Base-by-base conservation (phyloP, 2,113 vertebrate genomes). In the Mugil cephalus region DNA sequence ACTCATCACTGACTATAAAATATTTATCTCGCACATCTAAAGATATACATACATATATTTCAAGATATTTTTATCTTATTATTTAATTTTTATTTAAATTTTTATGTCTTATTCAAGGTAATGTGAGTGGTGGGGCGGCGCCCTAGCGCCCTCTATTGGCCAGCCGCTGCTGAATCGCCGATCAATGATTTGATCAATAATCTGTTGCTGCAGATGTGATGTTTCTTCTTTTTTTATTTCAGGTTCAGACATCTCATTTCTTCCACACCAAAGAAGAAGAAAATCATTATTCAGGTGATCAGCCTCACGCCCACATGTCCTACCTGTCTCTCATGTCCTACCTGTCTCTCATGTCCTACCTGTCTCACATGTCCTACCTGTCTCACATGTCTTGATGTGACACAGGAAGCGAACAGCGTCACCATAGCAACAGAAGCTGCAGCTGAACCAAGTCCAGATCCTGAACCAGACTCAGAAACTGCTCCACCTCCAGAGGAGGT, bases 191-290 rank as follows among this genome's bases (percentile, higher is more conserved):
- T n/a, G n/a, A n/a, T n/a, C n/a, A n/a, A n/a, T n/a, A n/a, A n/a
- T n/a, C n/a, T n/a, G n/a, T n/a, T n/a, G n/a, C n/a, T n/a, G n/a
- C n/a, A n/a, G n/a, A n/a, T n/a, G n/a, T 51, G 7, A n/a, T 21
- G 1, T 10, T 5, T 34, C n/a, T 34, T 38, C 17, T 45, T 48
- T 18, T 51, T 13, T 10, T 78, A 40, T 75, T 63, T 11, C 70
- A 94, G 93, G 58, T 90, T 94, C 24, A 88, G 91, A 3, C 91
- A 85, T 35, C 88, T 94, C 1, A 87, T 94, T 45, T 90, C 92
- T 1, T 80, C 89, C 4, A 53, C 76, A 43, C 63, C 87, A 11
- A 88, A 84, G 76, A 92, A 87, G 82, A 93, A 91, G 74, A 91
- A 71, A 60, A 7, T n/a, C 62, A 8, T 4, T 18, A 10, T 50